Base-by-base conservation (phyloP, 2,113 vertebrate species). In the Eubucco bourcierii region DNA sequence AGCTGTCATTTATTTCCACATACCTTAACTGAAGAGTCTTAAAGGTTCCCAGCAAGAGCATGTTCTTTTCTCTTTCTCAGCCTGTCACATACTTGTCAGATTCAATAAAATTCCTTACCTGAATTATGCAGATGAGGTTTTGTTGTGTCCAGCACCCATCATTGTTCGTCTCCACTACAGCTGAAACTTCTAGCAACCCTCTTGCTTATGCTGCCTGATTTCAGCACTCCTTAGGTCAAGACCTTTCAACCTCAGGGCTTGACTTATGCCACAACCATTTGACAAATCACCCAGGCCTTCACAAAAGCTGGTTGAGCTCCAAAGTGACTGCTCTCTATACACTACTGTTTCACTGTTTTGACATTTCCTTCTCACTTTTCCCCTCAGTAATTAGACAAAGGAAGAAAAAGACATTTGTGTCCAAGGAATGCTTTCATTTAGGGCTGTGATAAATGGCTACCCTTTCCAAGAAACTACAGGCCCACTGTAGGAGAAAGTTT, bases 191-290 rank as follows among this genome's bases (percentile, higher is more conserved):
- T 97, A 98, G 97, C 98, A 98, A 97, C 97, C 97, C 96, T 97
- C 97, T 97, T 97, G 97, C 98, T 98, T 97, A 98, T 97, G 97
- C 97, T 96, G 98, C 97, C 97, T 98, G 97, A 98, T 98, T 98
- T 97, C 97, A 98, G 97, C 98, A 98, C 98, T 98, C 97, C 98
- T 98, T 98, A 98, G 99, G 99, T 99, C 99, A 99, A 98, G 99
- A 98, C 99, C 99, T 99, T 99, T 99, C 98, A 99, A 99, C 99
- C 98, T 98, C 98, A 95, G 98, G 98, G 98, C 98, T 99, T 99
- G 98, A 99, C 99, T 99, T 99, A 98, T 99, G 99, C 99, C 99
- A 99, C 98, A 96, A 79, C 97, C 97, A 97, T 98, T 98, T 99
- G 98, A 99, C 98, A 99, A 99, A 99, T 99, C 98, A 96, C 97